These are phyloP conservation scores for Temnothorax curvispinosus DNA, from an alignment of 1,140 invertebrate species.

Conservation along the genomic window DNA sequence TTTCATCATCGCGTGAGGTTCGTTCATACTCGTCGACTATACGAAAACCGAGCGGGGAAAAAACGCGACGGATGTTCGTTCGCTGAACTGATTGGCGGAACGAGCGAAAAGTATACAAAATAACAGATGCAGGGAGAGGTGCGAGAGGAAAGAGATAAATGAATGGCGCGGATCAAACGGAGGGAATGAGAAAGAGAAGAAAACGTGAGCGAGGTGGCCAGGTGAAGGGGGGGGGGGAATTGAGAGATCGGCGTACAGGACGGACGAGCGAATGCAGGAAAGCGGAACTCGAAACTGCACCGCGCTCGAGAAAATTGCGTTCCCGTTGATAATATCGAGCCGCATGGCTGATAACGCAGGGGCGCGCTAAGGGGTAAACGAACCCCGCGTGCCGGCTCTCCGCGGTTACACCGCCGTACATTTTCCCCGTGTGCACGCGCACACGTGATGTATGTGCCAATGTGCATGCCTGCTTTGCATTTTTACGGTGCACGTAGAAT, in stretches of 20 bases:
- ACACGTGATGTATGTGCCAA: slow-evolving; percentile 68
- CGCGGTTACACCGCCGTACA: slow-evolving; percentile 23
- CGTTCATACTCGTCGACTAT: neutral
- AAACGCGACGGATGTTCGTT: slow-evolving; percentile 20
- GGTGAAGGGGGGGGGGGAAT: neutral
- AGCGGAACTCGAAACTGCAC: slow-evolving; percentile 67
- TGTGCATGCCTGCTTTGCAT: slow-evolving; percentile 75
- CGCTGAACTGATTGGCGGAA: slow-evolving; percentile 18
- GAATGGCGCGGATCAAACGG: slow-evolving; percentile 46
- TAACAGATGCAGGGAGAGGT: slow-evolving; percentile 11
- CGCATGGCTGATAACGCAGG: slow-evolving; percentile 64
- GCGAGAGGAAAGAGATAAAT: slow-evolving; percentile 43
- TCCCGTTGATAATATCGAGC: slow-evolving; percentile 71
- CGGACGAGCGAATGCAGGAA: slow-evolving; percentile 33
- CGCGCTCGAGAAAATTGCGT: slow-evolving; percentile 69
- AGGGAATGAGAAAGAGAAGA: neutral
- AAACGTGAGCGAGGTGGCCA: neutral
- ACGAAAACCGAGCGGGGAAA: slow-evolving; percentile 15
- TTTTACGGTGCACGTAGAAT: slow-evolving; percentile 75
- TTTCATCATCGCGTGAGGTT: slow-evolving; percentile 26
- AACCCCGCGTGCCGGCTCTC: slow-evolving; percentile 51
- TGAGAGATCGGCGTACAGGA: slow-evolving; percentile 32
- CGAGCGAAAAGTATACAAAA: slow-evolving; percentile 51
- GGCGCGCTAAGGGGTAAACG: slow-evolving; percentile 68
- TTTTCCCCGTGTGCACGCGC: slow-evolving; percentile 63